phyloP scores from a whole-genome alignment of 2,888 invertebrate genomes.

The Trypoxylon attenuatum region DNA sequence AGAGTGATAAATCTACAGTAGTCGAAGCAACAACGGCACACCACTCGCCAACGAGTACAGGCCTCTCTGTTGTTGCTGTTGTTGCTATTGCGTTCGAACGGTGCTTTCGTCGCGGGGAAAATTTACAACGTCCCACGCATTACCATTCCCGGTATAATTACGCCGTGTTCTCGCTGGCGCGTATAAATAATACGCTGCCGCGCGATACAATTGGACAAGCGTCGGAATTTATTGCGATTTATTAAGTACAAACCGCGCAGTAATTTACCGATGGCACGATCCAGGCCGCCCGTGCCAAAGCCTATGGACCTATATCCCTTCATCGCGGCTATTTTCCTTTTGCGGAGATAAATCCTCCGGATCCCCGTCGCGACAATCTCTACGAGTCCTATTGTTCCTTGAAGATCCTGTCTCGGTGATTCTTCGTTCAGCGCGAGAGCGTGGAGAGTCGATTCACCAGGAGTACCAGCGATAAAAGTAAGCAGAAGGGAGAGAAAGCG shows the following conservation, averaged over 20 bases:
- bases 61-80: slow-evolving; percentile 9
- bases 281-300: neutral
- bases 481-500: neutral
- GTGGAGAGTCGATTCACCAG: neutral
- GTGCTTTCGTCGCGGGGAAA: slow-evolving; percentile 28
- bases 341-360: slow-evolving; percentile 1
- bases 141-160: slow-evolving; percentile 42
- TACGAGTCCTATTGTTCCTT: neutral
- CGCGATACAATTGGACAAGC: slow-evolving; percentile 33
- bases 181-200: slow-evolving; percentile 36
- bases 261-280: slow-evolving; percentile 18
- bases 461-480: neutral
- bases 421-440: neutral
- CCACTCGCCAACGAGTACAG: neutral
- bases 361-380: neutral
- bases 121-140: slow-evolving; percentile 40
- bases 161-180: slow-evolving; percentile 20
- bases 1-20: slow-evolving; percentile 18
- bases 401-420: neutral
- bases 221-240: slow-evolving; percentile 42
- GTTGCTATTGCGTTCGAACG: too few relatives aligned
- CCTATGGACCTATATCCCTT: neutral
- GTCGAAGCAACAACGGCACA: neutral
- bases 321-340: slow-evolving; percentile 5
- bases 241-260: slow-evolving; percentile 33